A percentile compares a stretch with the other conserved stretches of the same genome.
Evolutionary conservation across 2,888 invertebrate species (phyloP).

Genomic region (Euzophera pinguis): DNA sequence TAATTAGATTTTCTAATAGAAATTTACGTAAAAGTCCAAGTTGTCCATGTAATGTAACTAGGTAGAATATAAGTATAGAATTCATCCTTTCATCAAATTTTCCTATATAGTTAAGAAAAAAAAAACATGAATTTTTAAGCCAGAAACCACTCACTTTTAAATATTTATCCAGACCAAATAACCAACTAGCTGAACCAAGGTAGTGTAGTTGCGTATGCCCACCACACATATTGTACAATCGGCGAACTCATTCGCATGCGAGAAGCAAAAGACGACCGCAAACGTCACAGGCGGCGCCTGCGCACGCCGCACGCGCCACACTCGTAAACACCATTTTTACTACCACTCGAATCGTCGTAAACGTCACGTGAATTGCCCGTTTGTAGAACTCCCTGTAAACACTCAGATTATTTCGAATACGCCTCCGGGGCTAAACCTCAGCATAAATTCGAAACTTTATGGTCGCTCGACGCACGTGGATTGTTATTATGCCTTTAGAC

Average conservation of each 20-base stretch:
- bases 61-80: too few species aligned
- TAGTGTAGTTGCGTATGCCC: too few species aligned
- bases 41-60: too few species aligned
- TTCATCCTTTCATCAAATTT: too few species aligned
- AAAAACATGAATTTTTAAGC: too few species aligned
- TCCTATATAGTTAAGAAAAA: too few species aligned
- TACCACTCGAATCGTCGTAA: constrained; percentile 43
- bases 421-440: constrained; percentile 74
- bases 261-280: constrained; percentile 71
- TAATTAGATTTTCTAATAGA: too few species aligned
- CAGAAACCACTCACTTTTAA: too few species aligned
- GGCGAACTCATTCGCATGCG: constrained; percentile 51
- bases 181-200: too few species aligned
- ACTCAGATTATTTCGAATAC: constrained; percentile 76
- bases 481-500: constrained; percentile 77
- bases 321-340: constrained; percentile 53
- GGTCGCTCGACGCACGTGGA: constrained; percentile 66
- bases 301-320: constrained; percentile 42
- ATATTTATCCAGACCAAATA: too few species aligned
- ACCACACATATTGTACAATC: background rate
- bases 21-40: too few species aligned
- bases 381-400: constrained; percentile 76
- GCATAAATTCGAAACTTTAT: constrained; percentile 78
- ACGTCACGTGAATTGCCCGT: constrained; percentile 51
- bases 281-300: constrained; percentile 53